Evolutionary conservation across 2,113 vertebrate genomes (phyloP).

Genomic region (Anolis carolinensis): DNA sequence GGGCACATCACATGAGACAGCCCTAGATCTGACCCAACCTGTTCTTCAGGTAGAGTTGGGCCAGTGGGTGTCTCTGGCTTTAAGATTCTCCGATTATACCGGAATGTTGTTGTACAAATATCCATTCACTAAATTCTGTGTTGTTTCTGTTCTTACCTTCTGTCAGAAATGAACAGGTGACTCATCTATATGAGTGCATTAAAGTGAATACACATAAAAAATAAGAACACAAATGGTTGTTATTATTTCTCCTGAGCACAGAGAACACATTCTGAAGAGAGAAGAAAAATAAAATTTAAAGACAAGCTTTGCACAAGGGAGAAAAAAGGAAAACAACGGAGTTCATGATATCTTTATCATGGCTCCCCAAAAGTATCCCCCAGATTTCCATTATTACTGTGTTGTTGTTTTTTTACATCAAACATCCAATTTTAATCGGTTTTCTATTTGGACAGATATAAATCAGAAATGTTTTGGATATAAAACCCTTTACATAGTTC

Average conservation of each 20-base stretch:
- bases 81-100: slow-evolving; percentile 53
- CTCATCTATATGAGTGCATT: slow-evolving; percentile 45
- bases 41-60: slow-evolving; percentile 48
- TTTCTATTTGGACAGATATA: not conserved
- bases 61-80: slow-evolving; percentile 56
- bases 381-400: not conserved
- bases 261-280: slow-evolving; percentile 27
- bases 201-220: slow-evolving; percentile 49
- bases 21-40: slow-evolving; percentile 67
- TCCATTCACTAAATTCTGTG: slow-evolving; percentile 51
- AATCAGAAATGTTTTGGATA: not conserved
- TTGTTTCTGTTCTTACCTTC: slow-evolving; percentile 57
- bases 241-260: not conserved
- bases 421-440: not conserved
- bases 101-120: slow-evolving; percentile 52
- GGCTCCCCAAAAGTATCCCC: not conserved
- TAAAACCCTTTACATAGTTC: too few relatives aligned
- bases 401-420: slow-evolving; percentile 24
- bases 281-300: slow-evolving; percentile 2
- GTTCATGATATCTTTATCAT: not conserved
- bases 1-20: slow-evolving; percentile 62
- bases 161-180: slow-evolving; percentile 50
- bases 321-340: not conserved
- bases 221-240: not conserved
- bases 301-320: not conserved